phyloP scores from a whole-genome alignment of 2,113 vertebrate species.

The Salvator merianae region DNA sequence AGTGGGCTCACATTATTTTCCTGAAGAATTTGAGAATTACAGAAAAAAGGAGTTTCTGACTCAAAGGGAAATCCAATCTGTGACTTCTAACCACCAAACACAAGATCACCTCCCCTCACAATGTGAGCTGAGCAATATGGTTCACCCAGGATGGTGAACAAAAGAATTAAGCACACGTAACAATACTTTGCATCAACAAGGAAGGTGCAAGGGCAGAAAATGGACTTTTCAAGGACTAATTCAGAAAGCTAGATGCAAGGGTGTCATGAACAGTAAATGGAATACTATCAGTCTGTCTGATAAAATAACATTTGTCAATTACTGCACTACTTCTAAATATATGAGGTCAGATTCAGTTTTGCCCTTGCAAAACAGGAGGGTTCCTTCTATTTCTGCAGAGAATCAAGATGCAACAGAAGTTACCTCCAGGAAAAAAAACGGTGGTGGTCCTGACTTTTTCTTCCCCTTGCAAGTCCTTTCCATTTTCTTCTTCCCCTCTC shows the following conservation, averaged over 20 bases:
- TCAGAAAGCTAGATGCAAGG: neutral
- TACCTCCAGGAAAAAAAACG: neutral
- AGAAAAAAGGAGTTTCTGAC: conserved; percentile 37
- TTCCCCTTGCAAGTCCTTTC: too few relatives aligned
- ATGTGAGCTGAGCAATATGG: too few relatives aligned
- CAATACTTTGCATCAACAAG: neutral
- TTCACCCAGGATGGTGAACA: neutral
- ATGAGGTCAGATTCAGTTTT: neutral
- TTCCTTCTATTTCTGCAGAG: too few relatives aligned
- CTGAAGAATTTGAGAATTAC: conserved; percentile 28
- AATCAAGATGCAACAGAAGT: neutral
- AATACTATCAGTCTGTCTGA: neutral
- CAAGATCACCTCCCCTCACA: neutral
- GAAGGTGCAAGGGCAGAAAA: neutral
- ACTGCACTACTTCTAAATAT: neutral
- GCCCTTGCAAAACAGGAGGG: neutral
- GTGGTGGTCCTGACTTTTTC: too few relatives aligned
- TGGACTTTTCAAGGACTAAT: neutral
- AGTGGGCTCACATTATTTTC: conserved; percentile 19
- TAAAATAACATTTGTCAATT: neutral
- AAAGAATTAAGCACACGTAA: neutral
- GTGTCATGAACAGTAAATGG: neutral
- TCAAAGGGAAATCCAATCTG: conserved; percentile 6
- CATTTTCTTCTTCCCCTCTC: too few relatives aligned
- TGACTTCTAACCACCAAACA: neutral